phyloP scores from a whole-genome alignment of 1,140 invertebrate species.

The Akabosia matsudoensis region DNA sequence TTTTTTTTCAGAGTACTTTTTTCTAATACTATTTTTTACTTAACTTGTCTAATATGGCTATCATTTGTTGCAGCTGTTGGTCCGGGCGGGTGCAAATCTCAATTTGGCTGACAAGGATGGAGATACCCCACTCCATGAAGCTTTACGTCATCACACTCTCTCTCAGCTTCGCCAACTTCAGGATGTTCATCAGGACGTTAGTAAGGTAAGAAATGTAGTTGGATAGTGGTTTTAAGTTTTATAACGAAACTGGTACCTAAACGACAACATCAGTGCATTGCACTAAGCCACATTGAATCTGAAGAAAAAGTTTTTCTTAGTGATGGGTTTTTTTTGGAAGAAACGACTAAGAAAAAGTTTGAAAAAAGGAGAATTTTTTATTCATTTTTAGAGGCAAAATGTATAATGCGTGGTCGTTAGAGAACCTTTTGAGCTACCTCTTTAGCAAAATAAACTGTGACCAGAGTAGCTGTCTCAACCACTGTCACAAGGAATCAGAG shows the following conservation, averaged over 20 bases:
- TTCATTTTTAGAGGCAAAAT: neutral
- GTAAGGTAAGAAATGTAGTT: conserved; percentile 63
- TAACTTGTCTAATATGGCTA: neutral
- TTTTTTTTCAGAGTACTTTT: neutral
- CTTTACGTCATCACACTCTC: conserved; percentile 88
- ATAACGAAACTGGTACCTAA: neutral
- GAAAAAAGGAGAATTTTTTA: neutral
- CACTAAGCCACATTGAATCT: neutral
- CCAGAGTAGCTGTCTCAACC: neutral
- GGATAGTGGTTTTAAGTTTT: neutral
- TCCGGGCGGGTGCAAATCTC: conserved; percentile 85
- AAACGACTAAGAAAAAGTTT: conserved; percentile 7
- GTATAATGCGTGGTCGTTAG: neutral
- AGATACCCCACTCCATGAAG: conserved; percentile 80
- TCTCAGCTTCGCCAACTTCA: conserved; percentile 90
- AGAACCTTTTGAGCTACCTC: neutral
- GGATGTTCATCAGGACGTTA: conserved; percentile 83
- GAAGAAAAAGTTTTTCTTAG: neutral
- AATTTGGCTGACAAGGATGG: conserved; percentile 95
- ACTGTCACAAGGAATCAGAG: neutral
- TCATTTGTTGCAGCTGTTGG: conserved; percentile 65
- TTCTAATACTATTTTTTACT: conserved; percentile 11
- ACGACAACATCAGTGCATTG: neutral
- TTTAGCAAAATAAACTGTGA: neutral
- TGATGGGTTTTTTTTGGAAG: neutral